These are phyloP conservation scores for Otocyon megalotis DNA, from an alignment of 2,113 vertebrate species.

Conservation along the genomic window DNA sequence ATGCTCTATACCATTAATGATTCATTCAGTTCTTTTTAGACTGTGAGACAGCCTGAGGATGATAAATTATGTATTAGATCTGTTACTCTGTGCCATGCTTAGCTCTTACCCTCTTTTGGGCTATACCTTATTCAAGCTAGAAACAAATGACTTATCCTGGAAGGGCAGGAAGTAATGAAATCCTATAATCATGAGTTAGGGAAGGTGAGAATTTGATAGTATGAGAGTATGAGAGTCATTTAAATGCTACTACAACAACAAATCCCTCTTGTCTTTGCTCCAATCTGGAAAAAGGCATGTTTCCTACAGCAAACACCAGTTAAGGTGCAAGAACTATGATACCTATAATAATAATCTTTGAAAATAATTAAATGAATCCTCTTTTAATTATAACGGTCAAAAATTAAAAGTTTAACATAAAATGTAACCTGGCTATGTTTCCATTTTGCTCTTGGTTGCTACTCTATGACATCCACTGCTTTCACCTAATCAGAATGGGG, in stretches of 20 bases:
- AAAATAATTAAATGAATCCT: conserved; percentile 14
- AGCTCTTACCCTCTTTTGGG: conserved; percentile 62
- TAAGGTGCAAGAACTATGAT: background rate
- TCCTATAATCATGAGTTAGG: conserved; percentile 21
- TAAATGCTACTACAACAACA: conserved; percentile 41
- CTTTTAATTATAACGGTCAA: background rate
- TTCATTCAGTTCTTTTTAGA: conserved; percentile 64
- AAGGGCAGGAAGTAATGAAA: conserved; percentile 73
- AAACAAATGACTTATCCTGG: conserved; percentile 72
- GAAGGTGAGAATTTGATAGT: conserved; percentile 66
- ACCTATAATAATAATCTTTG: background rate
- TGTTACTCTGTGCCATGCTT: conserved; percentile 68
- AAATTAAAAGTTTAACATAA: background rate
- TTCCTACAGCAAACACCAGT: background rate
- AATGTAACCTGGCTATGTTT: background rate
- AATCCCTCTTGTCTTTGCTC: conserved; percentile 25
- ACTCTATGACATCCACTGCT: background rate
- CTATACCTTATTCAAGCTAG: conserved; percentile 69
- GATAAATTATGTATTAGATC: conserved; percentile 74
- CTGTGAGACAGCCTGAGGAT: conserved; percentile 49
- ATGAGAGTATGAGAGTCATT: conserved; percentile 58
- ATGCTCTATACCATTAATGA: conserved; percentile 54
- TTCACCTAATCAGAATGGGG: background rate
- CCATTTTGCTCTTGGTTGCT: background rate
- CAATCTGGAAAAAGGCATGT: background rate